Percentiles rank a stretch among this genome's conserved stretches.
Conservation (phyloP, 2,888 invertebrate species). For the Matsumyia berberina region DNA sequence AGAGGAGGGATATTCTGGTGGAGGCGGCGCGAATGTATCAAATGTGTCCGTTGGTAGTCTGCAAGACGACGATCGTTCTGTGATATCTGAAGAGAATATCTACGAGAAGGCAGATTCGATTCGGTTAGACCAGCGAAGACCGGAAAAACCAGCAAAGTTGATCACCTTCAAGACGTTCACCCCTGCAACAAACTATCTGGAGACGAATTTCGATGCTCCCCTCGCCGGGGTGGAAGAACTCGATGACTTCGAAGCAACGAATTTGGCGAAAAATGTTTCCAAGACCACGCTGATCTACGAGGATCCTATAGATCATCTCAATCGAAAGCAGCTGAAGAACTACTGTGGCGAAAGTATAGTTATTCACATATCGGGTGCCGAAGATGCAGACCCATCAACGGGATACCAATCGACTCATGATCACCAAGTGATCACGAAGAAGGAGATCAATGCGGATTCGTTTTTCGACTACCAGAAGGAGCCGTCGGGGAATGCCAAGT, state of each 20-base stretch:
- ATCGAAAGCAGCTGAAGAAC: conserved; percentile 49
- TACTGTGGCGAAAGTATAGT: conserved; percentile 77
- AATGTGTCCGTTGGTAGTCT: conserved; percentile 65
- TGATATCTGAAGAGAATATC: conserved; percentile 74
- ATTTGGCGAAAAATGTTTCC: conserved; percentile 70
- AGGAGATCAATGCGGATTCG: conserved; percentile 23
- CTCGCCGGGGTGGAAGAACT: conserved; percentile 46
- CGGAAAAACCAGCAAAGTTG: conserved; percentile 64
- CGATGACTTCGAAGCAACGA: conserved; percentile 35
- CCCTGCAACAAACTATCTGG: conserved; percentile 76
- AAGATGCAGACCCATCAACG: conserved; percentile 34
- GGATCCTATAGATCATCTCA: conserved; percentile 56
- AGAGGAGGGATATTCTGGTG: conserved; percentile 51
- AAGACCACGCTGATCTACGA: conserved; percentile 78
- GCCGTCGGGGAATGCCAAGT: conserved; percentile 77
- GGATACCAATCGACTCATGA: conserved; percentile 16
- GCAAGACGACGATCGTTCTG: conserved; percentile 67
- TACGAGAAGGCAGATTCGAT: conserved; percentile 77
- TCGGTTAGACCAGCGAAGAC: conserved; percentile 66
- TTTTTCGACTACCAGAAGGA: conserved; percentile 59
- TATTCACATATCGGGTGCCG: conserved; percentile 77
- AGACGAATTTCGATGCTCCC: conserved; percentile 78
- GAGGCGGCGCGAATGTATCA: conserved; percentile 63
- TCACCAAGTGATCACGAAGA: neutral
- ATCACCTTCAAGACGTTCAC: conserved; percentile 78